A percentile compares a stretch with the other conserved stretches of the same genome.
Evolutionary conservation across 1,140 invertebrate species (phyloP).

Genomic region (Tetramorium parvispinum): DNA sequence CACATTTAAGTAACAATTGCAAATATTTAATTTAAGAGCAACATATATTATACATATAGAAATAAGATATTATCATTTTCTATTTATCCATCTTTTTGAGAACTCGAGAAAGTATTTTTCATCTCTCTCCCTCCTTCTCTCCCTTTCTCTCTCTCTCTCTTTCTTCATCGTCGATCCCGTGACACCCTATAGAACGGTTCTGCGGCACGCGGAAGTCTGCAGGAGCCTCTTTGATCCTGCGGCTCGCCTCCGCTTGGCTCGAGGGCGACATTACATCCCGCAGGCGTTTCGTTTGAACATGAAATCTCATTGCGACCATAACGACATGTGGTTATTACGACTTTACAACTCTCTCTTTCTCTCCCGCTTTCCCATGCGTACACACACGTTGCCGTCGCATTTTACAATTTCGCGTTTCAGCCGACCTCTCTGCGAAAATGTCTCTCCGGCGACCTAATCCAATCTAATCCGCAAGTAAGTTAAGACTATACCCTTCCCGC

Average conservation of each 20-base stretch:
- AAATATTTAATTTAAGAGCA: not conserved
- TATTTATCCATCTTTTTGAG: not conserved
- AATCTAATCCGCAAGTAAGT: conserved; percentile 4
- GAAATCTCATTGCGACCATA: conserved; percentile 68
- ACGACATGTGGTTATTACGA: conserved; percentile 71
- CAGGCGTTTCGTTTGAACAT: conserved; percentile 69
- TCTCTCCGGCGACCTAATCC: not conserved
- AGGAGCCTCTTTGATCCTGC: conserved; percentile 69
- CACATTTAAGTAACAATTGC: not conserved
- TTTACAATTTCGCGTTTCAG: conserved; percentile 27
- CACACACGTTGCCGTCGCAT: not conserved
- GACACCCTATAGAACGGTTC: not conserved
- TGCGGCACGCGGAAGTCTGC: conserved; percentile 34
- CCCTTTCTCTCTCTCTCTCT: not conserved
- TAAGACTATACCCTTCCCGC: not conserved
- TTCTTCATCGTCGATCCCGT: not conserved
- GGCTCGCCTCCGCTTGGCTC: conserved; percentile 44
- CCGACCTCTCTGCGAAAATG: conserved; percentile 22
- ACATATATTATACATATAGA: not conserved
- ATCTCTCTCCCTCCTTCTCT: not conserved
- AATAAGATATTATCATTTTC: not conserved
- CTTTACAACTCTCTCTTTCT: conserved; percentile 33
- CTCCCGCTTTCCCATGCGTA: not conserved
- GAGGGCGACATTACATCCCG: conserved; percentile 66
- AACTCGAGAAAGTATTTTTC: not conserved